Evolutionary conservation across 2,113 vertebrate genomes (phyloP).

Genomic region (Entomyzon cyanotis): DNA sequence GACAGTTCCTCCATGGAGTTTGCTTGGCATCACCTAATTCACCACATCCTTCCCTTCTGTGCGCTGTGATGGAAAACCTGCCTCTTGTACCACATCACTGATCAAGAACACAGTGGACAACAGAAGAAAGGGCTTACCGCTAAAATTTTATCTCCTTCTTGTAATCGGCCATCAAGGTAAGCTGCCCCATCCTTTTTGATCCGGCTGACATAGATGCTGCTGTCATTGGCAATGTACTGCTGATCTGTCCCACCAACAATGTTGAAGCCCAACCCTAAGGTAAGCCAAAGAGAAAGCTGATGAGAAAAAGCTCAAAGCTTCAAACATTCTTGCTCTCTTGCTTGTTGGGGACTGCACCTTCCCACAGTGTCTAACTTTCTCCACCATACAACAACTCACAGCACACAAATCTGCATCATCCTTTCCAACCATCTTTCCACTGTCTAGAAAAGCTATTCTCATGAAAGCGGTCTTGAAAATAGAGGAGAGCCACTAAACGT

Average conservation of each 20-base stretch:
- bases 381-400: background rate
- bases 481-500: background rate
- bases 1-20: background rate
- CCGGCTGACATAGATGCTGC: slow-evolving; percentile 90
- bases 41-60: background rate
- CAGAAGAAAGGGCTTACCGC: slow-evolving; percentile 77
- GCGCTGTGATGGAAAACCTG: background rate
- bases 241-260: slow-evolving; percentile 95
- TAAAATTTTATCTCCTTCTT: slow-evolving; percentile 94
- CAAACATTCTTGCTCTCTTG: background rate
- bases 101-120: background rate
- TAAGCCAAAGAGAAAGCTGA: slow-evolving; percentile 62
- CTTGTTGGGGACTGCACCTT: background rate
- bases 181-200: slow-evolving; percentile 94
- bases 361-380: background rate
- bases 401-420: background rate
- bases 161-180: slow-evolving; percentile 87
- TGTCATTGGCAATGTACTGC: slow-evolving; percentile 85
- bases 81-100: background rate
- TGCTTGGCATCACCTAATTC: background rate
- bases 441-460: background rate
- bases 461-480: background rate
- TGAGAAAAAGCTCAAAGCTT: slow-evolving; percentile 19
- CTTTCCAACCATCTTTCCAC: background rate
- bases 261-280: slow-evolving; percentile 93